Evolutionary conservation across 2,888 invertebrate genomes (phyloP), one percentile per base, ranked within the genome.

Genomic region (Conchocele bisecta): DNA sequence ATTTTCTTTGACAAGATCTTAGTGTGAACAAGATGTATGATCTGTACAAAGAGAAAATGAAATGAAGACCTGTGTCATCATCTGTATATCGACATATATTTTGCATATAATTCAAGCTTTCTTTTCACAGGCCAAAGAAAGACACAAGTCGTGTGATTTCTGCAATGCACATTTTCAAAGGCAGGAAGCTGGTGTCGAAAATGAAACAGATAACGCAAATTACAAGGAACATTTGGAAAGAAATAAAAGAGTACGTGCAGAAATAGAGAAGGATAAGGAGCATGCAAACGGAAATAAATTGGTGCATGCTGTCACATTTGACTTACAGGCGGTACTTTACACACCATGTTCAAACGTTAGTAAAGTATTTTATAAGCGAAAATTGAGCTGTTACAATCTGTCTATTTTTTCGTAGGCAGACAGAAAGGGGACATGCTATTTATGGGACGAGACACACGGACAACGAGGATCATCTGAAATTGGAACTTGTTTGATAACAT

Each of bases 81-180:
- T 48, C 35, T 31, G 61, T 71, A 7, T 79, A 75, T 54, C 39
- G 75, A 50, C 48, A 56, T 7, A 48, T 70, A 22, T 80, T 79
- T 35, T 71, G 74, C 28, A 59, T 29, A 17, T 48, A 80, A 3
- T 79, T 58, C 37, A 79, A 76, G 31, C 29, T 75, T 6, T 66
- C 69, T 3, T 79, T 79, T 54, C 64, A 56, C 22, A 71, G 67
- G 29, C 75, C 73, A 28, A 77, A 76, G 24, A 72, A 75, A 42
- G 71, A 76, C 39, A 33, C 59, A 22, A n/a, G n/a, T n/a, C n/a
- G n/a, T 76, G 74, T 48, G 39, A 58, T 35, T 54, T 41, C 11
- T 79, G 79, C 41, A 61, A 68, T 24, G 37, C 44, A 29, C 69
- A 37, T 22, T 41, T 48, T 29, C 41, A 59, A 59, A 51, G 57